Conservation (phyloP, 1,140 invertebrate species). For the Nephotettix cincticeps region DNA sequence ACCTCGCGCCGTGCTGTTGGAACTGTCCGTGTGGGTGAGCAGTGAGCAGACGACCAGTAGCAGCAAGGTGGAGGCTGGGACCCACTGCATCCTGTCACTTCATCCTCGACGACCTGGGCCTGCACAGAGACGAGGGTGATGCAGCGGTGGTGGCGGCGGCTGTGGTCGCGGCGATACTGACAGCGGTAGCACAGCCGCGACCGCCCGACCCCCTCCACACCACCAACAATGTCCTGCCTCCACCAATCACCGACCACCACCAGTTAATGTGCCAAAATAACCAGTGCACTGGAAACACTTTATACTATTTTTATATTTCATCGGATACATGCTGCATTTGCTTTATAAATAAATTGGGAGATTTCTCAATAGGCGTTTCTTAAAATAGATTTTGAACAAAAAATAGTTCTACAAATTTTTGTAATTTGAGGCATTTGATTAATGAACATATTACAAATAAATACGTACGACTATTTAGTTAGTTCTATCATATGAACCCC, state of each 20-base stretch:
- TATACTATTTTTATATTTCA: no score
- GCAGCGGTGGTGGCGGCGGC: not conserved
- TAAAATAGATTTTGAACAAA: no score
- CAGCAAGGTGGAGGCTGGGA: not conserved
- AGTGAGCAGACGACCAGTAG: not conserved
- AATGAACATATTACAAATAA: no score
- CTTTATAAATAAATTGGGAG: no score
- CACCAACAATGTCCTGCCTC: not conserved
- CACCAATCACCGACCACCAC: not conserved
- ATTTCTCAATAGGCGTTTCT: no score
- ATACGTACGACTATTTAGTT: no score
- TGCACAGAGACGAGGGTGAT: not conserved
- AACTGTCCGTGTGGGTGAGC: not conserved
- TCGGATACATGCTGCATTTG: no score
- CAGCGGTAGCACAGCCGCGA: not conserved
- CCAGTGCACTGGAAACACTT: no score
- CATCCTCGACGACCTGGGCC: not conserved
- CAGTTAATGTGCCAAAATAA: not conserved
- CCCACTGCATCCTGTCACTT: conserved; percentile 1
- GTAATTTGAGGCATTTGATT: no score
- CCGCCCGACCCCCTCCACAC: not conserved
- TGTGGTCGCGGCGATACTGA: not conserved
- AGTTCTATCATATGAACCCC: no score
- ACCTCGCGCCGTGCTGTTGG: not conserved
- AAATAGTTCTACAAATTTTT: no score